Conservation (phyloP, 2,797 vertebrate species). For the Alectoris magna region DNA sequence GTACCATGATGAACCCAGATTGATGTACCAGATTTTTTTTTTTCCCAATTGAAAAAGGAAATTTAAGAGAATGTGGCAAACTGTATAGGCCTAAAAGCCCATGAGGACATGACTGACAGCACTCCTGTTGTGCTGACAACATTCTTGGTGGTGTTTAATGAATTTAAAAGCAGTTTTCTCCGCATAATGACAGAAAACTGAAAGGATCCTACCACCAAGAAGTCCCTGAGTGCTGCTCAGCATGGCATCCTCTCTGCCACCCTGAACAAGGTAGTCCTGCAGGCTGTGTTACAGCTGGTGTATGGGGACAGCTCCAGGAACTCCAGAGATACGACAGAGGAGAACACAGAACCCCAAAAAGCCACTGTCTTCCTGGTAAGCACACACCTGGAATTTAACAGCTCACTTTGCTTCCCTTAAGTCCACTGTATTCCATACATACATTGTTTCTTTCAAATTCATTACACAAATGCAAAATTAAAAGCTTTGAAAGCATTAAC, state of each 20-base stretch:
- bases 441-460: constrained; percentile 1
- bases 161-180: constrained; percentile 31
- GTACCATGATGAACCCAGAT: background rate
- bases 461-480: constrained; percentile 47
- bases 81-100: background rate
- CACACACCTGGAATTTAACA: background rate
- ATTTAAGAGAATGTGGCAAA: background rate
- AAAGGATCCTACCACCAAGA: background rate
- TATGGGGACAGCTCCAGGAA: background rate
- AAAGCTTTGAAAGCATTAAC: constrained; percentile 57
- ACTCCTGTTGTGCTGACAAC: background rate
- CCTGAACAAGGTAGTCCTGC: background rate
- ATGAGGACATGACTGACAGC: constrained; percentile 8
- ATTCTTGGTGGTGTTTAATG: background rate
- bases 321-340: accelerated
- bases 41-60: constrained; percentile 41
- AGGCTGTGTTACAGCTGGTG: background rate
- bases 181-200: constrained; percentile 15
- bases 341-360: background rate
- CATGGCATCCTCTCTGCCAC: background rate
- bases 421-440: constrained; percentile 25
- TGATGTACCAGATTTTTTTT: background rate
- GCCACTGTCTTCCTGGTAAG: background rate
- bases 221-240: background rate
- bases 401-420: constrained; percentile 12